A percentile compares a stretch with the other conserved stretches of the same genome.
Conservation (phyloP, 2,113 vertebrate genomes). For the Microcebus tavaratra region DNA sequence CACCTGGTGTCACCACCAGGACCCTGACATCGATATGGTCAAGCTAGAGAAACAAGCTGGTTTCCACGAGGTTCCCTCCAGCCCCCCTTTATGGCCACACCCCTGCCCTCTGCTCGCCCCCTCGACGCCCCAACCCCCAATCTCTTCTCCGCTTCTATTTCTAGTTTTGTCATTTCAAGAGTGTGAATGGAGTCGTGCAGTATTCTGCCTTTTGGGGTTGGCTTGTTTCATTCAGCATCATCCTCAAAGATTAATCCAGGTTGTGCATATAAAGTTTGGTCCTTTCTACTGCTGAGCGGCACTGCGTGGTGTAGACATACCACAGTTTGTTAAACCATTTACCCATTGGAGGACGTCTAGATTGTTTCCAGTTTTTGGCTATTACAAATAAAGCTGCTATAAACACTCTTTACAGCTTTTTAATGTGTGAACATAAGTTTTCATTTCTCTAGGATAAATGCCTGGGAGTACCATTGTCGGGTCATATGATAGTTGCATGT, state of each 20-base stretch:
- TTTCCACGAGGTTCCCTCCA: background rate
- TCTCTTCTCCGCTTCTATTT: background rate
- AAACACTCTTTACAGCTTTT: background rate
- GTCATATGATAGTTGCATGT: background rate
- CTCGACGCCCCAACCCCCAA: background rate
- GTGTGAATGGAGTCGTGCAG: background rate
- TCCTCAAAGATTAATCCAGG: background rate
- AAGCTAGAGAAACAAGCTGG: background rate
- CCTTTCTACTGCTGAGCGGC: background rate
- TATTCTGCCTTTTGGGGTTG: background rate
- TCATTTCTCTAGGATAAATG: background rate
- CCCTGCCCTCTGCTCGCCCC: background rate
- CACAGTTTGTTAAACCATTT: background rate
- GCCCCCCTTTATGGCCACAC: background rate
- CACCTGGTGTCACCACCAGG: background rate
- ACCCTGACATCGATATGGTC: background rate
- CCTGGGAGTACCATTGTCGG: background rate
- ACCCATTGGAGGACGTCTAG: background rate
- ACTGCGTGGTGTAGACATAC: background rate
- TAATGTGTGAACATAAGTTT: background rate
- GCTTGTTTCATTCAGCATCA: background rate
- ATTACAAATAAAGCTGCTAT: background rate
- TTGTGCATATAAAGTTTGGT: background rate
- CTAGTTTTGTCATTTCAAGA: background rate
- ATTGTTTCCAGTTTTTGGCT: background rate